Evolutionary conservation across 2,888 invertebrate species (phyloP), one percentile per base, ranked within the genome.

Genomic region (Polydrusus pterygomalis): DNA sequence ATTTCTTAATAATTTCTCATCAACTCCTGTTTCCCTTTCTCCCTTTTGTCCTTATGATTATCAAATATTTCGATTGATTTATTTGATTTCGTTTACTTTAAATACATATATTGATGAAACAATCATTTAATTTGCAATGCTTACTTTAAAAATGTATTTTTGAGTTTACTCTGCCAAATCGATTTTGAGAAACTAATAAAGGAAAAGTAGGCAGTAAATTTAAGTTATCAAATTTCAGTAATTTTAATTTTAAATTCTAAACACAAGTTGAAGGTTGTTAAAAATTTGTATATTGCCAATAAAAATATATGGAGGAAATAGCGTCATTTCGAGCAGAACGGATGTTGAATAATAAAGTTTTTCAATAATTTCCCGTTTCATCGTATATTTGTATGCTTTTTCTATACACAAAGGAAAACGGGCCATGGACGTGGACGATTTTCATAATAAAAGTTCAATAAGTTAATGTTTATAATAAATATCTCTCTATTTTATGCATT

Each of bases 241-340:
- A 58, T 62, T 62, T 62, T 17, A 62, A 58, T 62, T 62, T 62
- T 18, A 40, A 62, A 18, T 40, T 62, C 7, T 15, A 62, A 62
- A 62, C 40, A 60, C 13, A 62, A 15, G 9, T 43, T 40, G 62
- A 62, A 62, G 62, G 62, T 17, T 40, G 43, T 62, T 62, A 62
- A 3, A 62, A 40, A 17, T 40, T 62, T 62, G 43, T 18, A 43
- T 43, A 43, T 43, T 18, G 17, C 6, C 18, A 18, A 13, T 43
- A 62, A 62, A 62, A 62, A 62, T 40, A 62, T 38, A 13, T 43
- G 18, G 62, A 62, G 40, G 18, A 38, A 18, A 38, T 40, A 62
- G 15, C 38, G 40, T 62, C 38, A 62, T 62, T 62, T 17, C 40
- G 11, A 62, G 11, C 18, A 34, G 18, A 62, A 30, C 62, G 62